A percentile compares a stretch with the other conserved stretches of the same genome.
Conservation (phyloP, 2,888 invertebrate species). For the Teinopalpus imperialis region DNA sequence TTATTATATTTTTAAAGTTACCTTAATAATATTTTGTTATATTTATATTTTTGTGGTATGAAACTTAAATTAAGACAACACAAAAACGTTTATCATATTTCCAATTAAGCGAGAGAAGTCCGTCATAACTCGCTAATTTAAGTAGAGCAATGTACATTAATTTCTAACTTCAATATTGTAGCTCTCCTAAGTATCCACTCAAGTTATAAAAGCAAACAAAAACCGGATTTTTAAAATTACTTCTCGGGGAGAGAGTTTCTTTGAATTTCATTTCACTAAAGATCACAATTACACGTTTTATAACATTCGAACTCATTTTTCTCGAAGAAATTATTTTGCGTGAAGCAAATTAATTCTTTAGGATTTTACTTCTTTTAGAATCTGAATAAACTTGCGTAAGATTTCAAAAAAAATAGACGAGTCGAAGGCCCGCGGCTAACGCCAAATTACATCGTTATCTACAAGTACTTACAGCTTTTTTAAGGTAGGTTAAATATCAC, state of each 20-base stretch:
- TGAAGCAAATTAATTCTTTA: slow-evolving; percentile 75
- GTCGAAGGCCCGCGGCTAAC: slow-evolving; percentile 65
- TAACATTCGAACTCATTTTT: slow-evolving; percentile 70
- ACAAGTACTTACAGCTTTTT: slow-evolving; percentile 56
- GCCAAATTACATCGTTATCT: slow-evolving; percentile 77
- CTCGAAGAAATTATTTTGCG: slow-evolving; percentile 63
- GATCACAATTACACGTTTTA: slow-evolving; percentile 69
- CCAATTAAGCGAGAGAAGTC: neutral
- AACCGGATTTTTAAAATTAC: slow-evolving; percentile 45
- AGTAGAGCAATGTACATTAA: slow-evolving; percentile 18
- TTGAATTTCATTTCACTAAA: slow-evolving; percentile 64
- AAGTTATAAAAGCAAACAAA: slow-evolving; percentile 31
- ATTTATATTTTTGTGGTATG: too few species aligned
- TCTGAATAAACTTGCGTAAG: slow-evolving; percentile 74
- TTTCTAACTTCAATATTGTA: slow-evolving; percentile 24
- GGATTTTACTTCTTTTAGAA: slow-evolving; percentile 76
- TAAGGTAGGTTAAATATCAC: slow-evolving; percentile 36
- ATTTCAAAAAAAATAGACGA: slow-evolving; percentile 72
- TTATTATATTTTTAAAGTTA: too few species aligned
- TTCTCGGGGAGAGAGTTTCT: slow-evolving; percentile 45
- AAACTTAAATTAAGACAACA: neutral
- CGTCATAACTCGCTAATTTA: slow-evolving; percentile 4
- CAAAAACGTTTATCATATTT: slow-evolving; percentile 7
- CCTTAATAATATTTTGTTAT: too few species aligned
- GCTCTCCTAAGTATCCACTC: slow-evolving; percentile 23